These are phyloP conservation scores for Euplexia lucipara DNA, from an alignment of 2,888 invertebrate genomes.

Conservation along the genomic window DNA sequence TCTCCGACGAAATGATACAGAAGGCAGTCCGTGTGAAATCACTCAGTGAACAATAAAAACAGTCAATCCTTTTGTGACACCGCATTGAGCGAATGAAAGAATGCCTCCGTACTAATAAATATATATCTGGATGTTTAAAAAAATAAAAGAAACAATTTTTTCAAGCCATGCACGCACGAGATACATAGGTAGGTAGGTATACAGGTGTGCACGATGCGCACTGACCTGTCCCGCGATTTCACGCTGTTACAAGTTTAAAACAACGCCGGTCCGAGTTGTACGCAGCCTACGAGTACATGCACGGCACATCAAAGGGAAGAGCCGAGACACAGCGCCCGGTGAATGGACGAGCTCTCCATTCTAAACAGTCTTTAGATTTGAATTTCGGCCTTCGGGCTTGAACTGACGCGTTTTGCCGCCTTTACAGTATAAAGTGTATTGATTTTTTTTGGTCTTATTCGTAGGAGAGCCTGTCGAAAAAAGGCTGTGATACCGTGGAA, in stretches of 20 bases:
- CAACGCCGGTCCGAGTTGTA: conserved; percentile 67
- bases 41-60: no score
- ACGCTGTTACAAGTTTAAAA: conserved; percentile 82
- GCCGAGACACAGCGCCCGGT: conserved; percentile 50
- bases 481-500: no score
- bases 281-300: conserved; percentile 53
- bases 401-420: background rate
- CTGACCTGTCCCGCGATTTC: conserved; percentile 87
- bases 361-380: conserved; percentile 17
- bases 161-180: conserved; percentile 46
- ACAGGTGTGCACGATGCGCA: conserved; percentile 78
- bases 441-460: background rate
- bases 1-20: no score
- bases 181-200: conserved; percentile 56
- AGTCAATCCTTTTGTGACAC: no score
- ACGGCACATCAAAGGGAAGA: conserved; percentile 71
- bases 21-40: no score
- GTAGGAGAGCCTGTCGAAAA: no score
- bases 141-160: conserved; percentile 51
- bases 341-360: conserved; percentile 21
- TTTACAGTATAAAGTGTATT: background rate
- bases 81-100: no score
- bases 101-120: no score
- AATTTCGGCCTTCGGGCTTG: background rate
- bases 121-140: conserved; percentile 27